These are phyloP conservation scores for Gadopsis marmoratus DNA, from an alignment of 2,797 vertebrate genomes.

Conservation along the genomic window DNA sequence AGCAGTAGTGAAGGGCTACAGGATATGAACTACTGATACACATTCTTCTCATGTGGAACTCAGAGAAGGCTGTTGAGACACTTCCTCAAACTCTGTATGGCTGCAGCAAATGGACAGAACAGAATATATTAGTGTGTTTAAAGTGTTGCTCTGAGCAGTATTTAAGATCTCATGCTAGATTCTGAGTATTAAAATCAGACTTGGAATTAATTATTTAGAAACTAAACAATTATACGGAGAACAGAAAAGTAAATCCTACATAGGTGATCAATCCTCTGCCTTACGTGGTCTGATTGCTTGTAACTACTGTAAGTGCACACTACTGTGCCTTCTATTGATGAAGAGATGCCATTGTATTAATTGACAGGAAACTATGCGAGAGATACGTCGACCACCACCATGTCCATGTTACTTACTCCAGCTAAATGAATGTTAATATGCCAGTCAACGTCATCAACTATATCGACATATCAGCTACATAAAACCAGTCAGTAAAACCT, in stretches of 20 bases:
- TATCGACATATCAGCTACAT: not conserved
- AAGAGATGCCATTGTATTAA: slow-evolving; percentile 16
- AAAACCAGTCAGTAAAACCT: not conserved
- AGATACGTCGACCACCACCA: not conserved
- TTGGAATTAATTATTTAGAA: not conserved
- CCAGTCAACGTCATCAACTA: not conserved
- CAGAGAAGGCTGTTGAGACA: slow-evolving; percentile 67
- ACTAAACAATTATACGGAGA: not conserved
- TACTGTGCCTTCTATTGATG: not conserved
- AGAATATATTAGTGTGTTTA: not conserved
- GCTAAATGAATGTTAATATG: not conserved
- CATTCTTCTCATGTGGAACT: slow-evolving; percentile 71
- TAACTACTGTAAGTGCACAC: not conserved
- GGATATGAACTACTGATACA: slow-evolving; percentile 20
- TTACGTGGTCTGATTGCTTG: not conserved
- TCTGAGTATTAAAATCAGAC: not conserved
- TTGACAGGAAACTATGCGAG: slow-evolving; percentile 15
- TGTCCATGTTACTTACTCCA: not conserved
- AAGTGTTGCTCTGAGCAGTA: not conserved
- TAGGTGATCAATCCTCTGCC: not conserved
- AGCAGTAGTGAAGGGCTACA: slow-evolving; percentile 9
- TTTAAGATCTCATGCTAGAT: not conserved
- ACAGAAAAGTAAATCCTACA: not conserved
- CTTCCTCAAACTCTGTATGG: slow-evolving; percentile 71
- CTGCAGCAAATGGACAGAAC: slow-evolving; percentile 72